Evolutionary conservation across 2,113 vertebrate species (phyloP).

Genomic region (Syngnathus floridae): DNA sequence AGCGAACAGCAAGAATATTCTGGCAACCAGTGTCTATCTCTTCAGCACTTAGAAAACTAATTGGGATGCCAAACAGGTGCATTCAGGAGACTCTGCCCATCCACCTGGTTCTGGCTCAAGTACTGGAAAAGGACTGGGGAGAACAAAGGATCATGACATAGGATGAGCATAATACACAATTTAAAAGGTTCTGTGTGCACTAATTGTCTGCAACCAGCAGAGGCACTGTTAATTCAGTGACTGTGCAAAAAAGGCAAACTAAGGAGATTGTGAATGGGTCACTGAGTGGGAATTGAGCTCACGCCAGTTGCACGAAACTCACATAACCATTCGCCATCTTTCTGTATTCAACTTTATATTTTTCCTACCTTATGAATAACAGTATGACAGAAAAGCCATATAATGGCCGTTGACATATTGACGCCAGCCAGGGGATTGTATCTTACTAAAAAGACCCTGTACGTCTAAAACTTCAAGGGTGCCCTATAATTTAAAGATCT

Average conservation of each 20-base stretch:
- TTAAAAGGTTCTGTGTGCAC: not conserved
- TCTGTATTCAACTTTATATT: not conserved
- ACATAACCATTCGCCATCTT: not conserved
- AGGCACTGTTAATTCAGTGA: not conserved
- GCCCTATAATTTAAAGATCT: constrained; percentile 70
- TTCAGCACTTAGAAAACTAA: too few relatives aligned
- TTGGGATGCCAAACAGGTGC: too few relatives aligned
- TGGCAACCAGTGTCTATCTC: too few relatives aligned
- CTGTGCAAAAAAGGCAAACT: not conserved
- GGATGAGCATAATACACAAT: not conserved
- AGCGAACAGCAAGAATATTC: too few relatives aligned
- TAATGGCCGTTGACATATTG: not conserved
- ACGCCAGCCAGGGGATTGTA: constrained; percentile 39
- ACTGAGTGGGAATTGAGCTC: not conserved
- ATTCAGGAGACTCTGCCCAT: too few relatives aligned
- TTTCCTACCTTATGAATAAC: constrained; percentile 1
- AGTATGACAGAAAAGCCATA: constrained; percentile 29
- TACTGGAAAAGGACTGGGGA: too few relatives aligned
- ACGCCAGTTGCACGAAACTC: too few relatives aligned
- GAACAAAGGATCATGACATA: too few relatives aligned
- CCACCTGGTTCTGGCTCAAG: too few relatives aligned
- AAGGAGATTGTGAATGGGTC: not conserved
- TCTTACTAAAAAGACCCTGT: constrained; percentile 46
- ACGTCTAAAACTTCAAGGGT: constrained; percentile 70
- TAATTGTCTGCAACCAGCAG: not conserved